Percentiles rank a stretch among this genome's conserved stretches.
phyloP scores from a whole-genome alignment of 2,113 vertebrate species.

The Vireo altiloquus region DNA sequence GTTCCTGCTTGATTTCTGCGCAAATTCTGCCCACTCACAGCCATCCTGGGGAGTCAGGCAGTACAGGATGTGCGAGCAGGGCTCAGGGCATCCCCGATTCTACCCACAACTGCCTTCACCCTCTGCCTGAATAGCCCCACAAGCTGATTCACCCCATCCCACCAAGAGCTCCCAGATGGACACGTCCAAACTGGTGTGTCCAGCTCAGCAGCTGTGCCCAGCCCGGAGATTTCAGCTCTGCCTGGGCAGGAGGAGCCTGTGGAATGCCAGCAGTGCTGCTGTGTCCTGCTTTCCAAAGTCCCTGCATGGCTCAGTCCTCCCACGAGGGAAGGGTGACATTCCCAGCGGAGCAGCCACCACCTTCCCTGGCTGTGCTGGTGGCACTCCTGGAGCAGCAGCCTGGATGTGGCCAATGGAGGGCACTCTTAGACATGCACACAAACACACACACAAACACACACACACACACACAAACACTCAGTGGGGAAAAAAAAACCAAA shows the following conservation, averaged over 20 bases:
- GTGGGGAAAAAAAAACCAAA: rapidly evolving
- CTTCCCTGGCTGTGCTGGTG: background rate
- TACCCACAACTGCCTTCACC: background rate
- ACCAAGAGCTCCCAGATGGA: background rate
- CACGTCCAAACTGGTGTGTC: rapidly evolving
- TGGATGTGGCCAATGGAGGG: slow-evolving; percentile 56
- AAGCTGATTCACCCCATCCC: rapidly evolving
- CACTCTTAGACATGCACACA: slow-evolving; percentile 34
- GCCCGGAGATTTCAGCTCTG: background rate
- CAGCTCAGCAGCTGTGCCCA: background rate
- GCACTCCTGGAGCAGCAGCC: background rate
- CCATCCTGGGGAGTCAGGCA: background rate
- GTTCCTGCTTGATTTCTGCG: background rate
- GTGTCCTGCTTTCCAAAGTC: background rate
- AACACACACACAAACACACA: background rate
- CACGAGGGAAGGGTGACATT: background rate
- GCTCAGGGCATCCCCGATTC: background rate
- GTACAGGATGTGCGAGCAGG: background rate
- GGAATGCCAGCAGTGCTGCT: background rate
- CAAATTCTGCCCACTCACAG: background rate
- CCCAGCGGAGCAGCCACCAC: background rate
- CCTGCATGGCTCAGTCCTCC: background rate
- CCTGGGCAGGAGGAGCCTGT: background rate
- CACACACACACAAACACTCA: background rate
- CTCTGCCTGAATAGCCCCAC: background rate